Evolutionary conservation across 2,797 vertebrate species (phyloP), one percentile per base, ranked within the genome.

Genomic region (Euphonia xanthogaster): DNA sequence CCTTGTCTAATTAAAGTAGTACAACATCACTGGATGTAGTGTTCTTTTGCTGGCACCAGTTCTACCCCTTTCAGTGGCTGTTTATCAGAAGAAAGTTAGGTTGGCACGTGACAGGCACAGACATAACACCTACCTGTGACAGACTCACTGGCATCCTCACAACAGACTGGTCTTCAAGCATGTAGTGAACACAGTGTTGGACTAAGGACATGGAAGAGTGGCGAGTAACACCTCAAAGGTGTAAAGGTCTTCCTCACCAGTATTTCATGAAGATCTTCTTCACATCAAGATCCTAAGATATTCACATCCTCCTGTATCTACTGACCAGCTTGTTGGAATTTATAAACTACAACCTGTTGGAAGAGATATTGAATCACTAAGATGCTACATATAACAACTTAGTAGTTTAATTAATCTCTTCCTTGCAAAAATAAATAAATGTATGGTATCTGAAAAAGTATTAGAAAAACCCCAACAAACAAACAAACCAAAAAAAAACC

Each of bases 401-500:
- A 51, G 17, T 10, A 63, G 14, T 24, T 86, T 50, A 51, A 39
- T 63, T 53, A 57, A 86, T 61, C 10, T 13, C 76, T 60, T 73
- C 17, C 31, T 45, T 77, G 75, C 13, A 86, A 7, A 31, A 60
- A 45, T 53, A 50, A 45, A 40, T 20, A 60, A 66, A 80, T 6
- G 12, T 14, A 61, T 28, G 8, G 7, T 16, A 75, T 40, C 19
- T 39, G 39, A 15, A 63, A 75, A 93, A 39, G 4, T 15, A 33
- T 53, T 71, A 47, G 4, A 7, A 33, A 66, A 74, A 17, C 2
- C 18, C 3, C 12, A 48, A 24, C 4, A 17, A 57, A 27, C 5
- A 58, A 35, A 7, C 1, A 1, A 47, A 33, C 3, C n/a, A 2
- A 12, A 2, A 21, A 1, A 4, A 22, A 1, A 14, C 30, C 0